Percentiles rank a stretch among this genome's conserved stretches.
Evolutionary conservation across 1,140 invertebrate genomes (phyloP).

Genomic region (Calephelis virginiensis): DNA sequence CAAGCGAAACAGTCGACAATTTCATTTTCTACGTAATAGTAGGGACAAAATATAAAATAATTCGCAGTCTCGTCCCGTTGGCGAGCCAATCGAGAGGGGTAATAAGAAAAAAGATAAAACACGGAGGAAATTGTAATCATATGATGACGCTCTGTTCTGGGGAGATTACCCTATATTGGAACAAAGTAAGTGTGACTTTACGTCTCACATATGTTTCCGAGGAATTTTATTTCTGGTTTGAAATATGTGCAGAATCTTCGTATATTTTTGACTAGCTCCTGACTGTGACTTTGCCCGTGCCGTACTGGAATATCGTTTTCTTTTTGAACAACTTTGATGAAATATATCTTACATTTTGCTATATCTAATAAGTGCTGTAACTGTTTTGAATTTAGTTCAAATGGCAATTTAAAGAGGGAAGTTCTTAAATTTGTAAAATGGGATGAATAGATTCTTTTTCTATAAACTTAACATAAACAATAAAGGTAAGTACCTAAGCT

Average conservation of each 20-base stretch:
- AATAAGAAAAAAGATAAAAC: slow-evolving; percentile 56
- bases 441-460: too few species aligned
- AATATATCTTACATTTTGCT: too few species aligned
- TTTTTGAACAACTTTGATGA: too few species aligned
- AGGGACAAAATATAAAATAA: slow-evolving; percentile 42
- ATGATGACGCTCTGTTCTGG: slow-evolving; percentile 4
- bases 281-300: too few species aligned
- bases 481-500: too few species aligned
- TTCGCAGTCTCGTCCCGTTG: slow-evolving; percentile 35
- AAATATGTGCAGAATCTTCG: background rate
- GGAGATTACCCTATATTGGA: slow-evolving; percentile 14
- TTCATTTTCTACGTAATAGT: slow-evolving; percentile 33
- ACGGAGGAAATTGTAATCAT: slow-evolving; percentile 64
- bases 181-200: slow-evolving; percentile 12
- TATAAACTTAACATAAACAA: too few species aligned
- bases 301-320: too few species aligned
- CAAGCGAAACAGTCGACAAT: slow-evolving; percentile 23
- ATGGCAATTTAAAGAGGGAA: too few species aligned
- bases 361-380: too few species aligned
- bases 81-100: slow-evolving; percentile 35
- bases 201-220: background rate
- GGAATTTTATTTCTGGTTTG: background rate
- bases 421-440: too few species aligned
- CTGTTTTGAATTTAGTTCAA: too few species aligned
- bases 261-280: too few species aligned